Base-by-base conservation (phyloP, 1,140 invertebrate genomes). In the Phortica variegata region DNA sequence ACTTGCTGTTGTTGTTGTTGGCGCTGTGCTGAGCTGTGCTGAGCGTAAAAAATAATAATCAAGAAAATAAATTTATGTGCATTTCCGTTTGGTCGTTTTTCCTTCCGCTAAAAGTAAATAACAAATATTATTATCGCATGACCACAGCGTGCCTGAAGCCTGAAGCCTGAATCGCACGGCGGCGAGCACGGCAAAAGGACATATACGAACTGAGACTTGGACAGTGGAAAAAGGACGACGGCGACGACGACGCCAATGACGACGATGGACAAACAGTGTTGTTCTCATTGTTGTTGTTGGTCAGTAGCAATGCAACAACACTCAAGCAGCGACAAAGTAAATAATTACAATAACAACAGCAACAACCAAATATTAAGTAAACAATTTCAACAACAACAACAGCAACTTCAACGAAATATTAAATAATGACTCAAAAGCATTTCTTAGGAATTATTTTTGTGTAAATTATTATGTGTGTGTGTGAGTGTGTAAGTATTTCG, bases 121-220 rank as follows among this genome's bases (percentile, higher is more conserved):
- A 73, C 70, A 73, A 73, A 73, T 73, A 73, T 73, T 73, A 70
- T 73, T 71, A 72, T 71, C 70, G 69, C 69, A 59, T 49, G 52
- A 55, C 50, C 69, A 52, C 61, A 55, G 59, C 43, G 18, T 43
- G 20, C 41, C 26, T 43, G 20, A 50, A 57, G 44, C n/a, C n/a
- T n/a, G n/a, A 32, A 32, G 43, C 33, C 43, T 38, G 42, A 48
- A 56, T 43, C 46, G 26, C 17, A 26, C 32, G 49, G 18, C 23
- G 41, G 50, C 23, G 15, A 37, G 33, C 31, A 41, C 43, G 44
- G 20, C 23, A 17, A 48, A 20, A 26, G 34, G 20, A 5, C 9
- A 36, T 9, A 19, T 15, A 12, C 7, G 13, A n/a, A n/a, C n/a
- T n/a, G n/a, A n/a, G n/a, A n/a, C n/a, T n/a, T n/a, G n/a, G n/a